phyloP scores from a whole-genome alignment of 2,113 vertebrate genomes.

The Seriola dumerili region DNA sequence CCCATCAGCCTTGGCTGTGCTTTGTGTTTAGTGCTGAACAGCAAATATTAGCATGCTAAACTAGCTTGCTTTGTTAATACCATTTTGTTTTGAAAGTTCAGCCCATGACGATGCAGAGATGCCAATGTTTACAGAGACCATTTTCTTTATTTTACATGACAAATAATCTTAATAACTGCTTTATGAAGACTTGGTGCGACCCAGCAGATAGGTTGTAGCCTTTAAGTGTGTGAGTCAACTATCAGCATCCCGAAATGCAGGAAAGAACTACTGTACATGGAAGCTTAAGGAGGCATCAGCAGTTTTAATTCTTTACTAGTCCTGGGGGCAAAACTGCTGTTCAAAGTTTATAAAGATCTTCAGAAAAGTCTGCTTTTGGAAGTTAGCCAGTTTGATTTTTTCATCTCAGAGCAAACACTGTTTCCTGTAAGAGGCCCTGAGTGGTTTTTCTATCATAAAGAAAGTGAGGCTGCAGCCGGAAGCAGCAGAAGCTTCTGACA shows the following conservation, averaged over 20 bases:
- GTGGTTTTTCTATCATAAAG: not conserved
- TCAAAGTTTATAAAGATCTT: not conserved
- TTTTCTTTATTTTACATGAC: too few species aligned
- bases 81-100: too few species aligned
- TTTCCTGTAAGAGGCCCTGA: slow-evolving; percentile 23
- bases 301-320: not conserved
- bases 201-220: too few species aligned
- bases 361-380: not conserved
- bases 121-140: too few species aligned
- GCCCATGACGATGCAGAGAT: too few species aligned
- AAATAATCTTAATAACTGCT: too few species aligned
- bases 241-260: not conserved
- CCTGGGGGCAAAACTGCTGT: slow-evolving; percentile 5
- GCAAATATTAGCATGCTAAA: too few species aligned
- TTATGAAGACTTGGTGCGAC: too few species aligned
- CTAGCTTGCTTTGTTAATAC: too few species aligned
- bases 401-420: not conserved
- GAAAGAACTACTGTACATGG: not conserved
- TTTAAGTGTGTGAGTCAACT: not conserved
- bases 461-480: not conserved
- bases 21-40: not conserved
- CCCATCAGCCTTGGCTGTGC: not conserved
- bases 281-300: slow-evolving; percentile 3
- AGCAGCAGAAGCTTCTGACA: not conserved
- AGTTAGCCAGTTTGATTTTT: slow-evolving; percentile 20